phyloP scores from a whole-genome alignment of 2,888 invertebrate species.

The Agonopterix subpropinquella region DNA sequence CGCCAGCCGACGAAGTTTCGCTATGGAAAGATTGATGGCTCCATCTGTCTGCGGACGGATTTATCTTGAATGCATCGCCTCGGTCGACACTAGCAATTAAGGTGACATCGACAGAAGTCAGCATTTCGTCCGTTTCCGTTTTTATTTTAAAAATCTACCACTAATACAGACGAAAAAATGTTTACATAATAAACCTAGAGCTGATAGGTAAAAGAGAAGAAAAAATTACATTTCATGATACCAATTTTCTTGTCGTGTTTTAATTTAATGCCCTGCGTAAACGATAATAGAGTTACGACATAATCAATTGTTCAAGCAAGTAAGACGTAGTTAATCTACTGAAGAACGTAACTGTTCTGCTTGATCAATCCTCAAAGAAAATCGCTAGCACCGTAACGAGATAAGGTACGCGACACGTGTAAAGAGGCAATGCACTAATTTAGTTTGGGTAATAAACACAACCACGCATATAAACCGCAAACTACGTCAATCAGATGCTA shows the following conservation, averaged over 20 bases:
- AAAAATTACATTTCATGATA: too few relatives aligned
- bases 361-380: background rate
- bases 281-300: slow-evolving; percentile 8
- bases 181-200: too few relatives aligned
- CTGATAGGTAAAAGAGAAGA: too few relatives aligned
- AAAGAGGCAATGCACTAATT: background rate
- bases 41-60: slow-evolving; percentile 21
- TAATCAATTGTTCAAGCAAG: slow-evolving; percentile 8
- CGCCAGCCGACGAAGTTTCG: slow-evolving; percentile 23
- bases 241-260: too few relatives aligned
- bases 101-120: too few relatives aligned
- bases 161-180: too few relatives aligned
- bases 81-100: too few relatives aligned
- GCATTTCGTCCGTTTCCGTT: too few relatives aligned
- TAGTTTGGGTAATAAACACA: too few relatives aligned
- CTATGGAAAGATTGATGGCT: slow-evolving; percentile 25
- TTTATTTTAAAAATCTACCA: too few relatives aligned
- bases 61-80: slow-evolving; percentile 11
- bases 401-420: background rate
- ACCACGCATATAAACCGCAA: too few relatives aligned
- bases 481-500: too few relatives aligned
- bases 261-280: background rate
- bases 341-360: slow-evolving; percentile 1
- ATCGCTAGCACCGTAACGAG: background rate
- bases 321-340: slow-evolving; percentile 9